A percentile compares a stretch with the other conserved stretches of the same genome.
phyloP scores from a whole-genome alignment of 2,888 invertebrate genomes.

The Pyrrhia umbra region DNA sequence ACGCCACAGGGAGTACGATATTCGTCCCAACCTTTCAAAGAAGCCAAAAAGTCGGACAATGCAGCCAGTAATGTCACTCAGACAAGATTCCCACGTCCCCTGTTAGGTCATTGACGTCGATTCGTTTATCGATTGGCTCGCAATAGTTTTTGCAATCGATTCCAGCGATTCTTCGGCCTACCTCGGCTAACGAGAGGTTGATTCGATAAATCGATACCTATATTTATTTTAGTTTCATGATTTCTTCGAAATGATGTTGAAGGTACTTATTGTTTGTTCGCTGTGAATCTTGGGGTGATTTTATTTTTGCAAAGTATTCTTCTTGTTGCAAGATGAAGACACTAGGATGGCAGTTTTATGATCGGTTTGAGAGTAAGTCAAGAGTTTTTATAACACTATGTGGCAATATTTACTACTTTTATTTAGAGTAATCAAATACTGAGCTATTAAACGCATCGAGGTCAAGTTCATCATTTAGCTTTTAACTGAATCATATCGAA shows the following conservation, averaged over 20 bases:
- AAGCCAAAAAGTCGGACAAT: conserved; percentile 56
- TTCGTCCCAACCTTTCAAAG: conserved; percentile 35
- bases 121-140: conserved; percentile 74
- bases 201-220: conserved; percentile 43
- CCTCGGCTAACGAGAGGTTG: conserved; percentile 76
- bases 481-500: no score
- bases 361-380: no score
- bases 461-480: no score
- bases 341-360: background rate
- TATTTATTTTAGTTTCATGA: conserved; percentile 24
- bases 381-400: no score
- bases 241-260: conserved; percentile 28
- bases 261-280: background rate
- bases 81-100: conserved; percentile 83
- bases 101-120: conserved; percentile 82
- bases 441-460: no score
- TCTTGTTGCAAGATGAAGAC: background rate
- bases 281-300: background rate
- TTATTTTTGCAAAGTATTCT: no score
- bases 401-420: no score
- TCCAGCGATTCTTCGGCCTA: conserved; percentile 73
- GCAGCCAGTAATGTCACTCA: conserved; percentile 71
- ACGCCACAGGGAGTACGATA: conserved; percentile 32
- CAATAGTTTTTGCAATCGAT: conserved; percentile 79
- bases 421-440: no score